Base-by-base conservation (phyloP, 2,113 vertebrate genomes). In the Motacilla tschutschensis region DNA sequence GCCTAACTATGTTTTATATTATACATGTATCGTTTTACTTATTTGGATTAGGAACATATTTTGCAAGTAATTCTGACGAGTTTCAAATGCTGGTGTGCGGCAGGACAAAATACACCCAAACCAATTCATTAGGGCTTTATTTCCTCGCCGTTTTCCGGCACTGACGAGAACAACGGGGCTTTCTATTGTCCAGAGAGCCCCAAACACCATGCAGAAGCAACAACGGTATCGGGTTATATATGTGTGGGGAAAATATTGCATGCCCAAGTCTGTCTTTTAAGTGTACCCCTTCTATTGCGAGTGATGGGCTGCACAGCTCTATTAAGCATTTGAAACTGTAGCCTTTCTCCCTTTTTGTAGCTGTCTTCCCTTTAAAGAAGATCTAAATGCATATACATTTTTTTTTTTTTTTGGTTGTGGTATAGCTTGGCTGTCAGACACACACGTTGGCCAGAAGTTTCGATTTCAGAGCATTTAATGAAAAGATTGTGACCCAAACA, bases 11-110 rank as follows among this genome's bases (percentile, higher is more conserved):
- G 16, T 78, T 92, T 94, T 70, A 9, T 55, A 85, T 44, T 81
- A 24, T 77, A n/a, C 48, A 24, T 78, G 84, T 91, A 86, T 87
- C 86, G 17, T n/a, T 83, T 92, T 92, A 91, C 88, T 93, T 59
- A n/a, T 92, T 88, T 76, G 77, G 88, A 92, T 92, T 94, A 92
- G 48, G 57, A 92, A 79, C 64, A 77, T 79, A 85, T 90, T 92
- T 92, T 80, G 82, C 88, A 44, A 13, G 31, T 20, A 50, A 62
- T 77, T 40, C 24, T 51, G 79, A 29, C 29, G 4, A 54, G 12
- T 55, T 83, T 72, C 12, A 63, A 71, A 83, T 71, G 29, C 9
- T 73, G 8, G 33, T 9, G 15, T 43, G 40, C 48, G 10, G 78
- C 64, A 70, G 80, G 91, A 87, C 86, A 71, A 93, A 93, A 94